Percentiles rank a stretch among this genome's conserved stretches.
Evolutionary conservation across 1,140 invertebrate genomes (phyloP).

Genomic region (Drosophila pandora): DNA sequence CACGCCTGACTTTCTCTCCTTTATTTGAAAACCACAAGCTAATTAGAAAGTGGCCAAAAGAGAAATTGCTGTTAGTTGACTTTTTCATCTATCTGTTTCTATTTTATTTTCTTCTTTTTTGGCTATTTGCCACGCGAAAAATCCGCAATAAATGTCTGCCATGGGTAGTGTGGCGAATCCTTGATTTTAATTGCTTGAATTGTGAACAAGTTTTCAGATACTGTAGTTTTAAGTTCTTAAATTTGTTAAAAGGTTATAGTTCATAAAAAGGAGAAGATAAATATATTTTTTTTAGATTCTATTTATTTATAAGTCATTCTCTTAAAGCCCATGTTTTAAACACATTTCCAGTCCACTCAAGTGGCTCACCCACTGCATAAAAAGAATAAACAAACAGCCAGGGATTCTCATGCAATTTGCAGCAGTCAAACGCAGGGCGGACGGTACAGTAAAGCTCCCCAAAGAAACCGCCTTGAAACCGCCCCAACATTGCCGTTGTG

Average conservation of each 20-base stretch:
- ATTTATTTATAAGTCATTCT: no score
- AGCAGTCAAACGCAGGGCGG: constrained; percentile 35
- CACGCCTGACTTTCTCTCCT: neutral
- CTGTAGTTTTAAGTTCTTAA: neutral
- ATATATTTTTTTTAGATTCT: neutral
- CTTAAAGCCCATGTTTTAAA: neutral
- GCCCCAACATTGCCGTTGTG: constrained; percentile 22
- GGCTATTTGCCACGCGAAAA: constrained; percentile 21
- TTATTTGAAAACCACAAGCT: constrained; percentile 4
- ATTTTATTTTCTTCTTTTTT: neutral
- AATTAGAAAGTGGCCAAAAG: constrained; percentile 44
- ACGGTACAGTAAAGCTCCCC: constrained; percentile 14
- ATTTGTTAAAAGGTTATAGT: no score
- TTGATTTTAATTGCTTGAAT: neutral
- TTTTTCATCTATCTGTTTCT: constrained; percentile 15
- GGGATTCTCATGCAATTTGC: constrained; percentile 30
- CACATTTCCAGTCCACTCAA: neutral
- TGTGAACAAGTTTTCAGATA: neutral
- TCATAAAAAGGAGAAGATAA: neutral
- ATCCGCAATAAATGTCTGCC: constrained; percentile 27
- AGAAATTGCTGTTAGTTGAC: constrained; percentile 24
- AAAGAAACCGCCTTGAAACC: constrained; percentile 15
- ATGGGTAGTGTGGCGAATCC: constrained; percentile 1
- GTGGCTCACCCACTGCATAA: constrained; percentile 6
- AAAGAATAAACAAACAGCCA: constrained; percentile 19